Percentiles rank a stretch among this genome's conserved stretches.
Conservation (phyloP, 2,113 vertebrate genomes). For the Raja brachyura region DNA sequence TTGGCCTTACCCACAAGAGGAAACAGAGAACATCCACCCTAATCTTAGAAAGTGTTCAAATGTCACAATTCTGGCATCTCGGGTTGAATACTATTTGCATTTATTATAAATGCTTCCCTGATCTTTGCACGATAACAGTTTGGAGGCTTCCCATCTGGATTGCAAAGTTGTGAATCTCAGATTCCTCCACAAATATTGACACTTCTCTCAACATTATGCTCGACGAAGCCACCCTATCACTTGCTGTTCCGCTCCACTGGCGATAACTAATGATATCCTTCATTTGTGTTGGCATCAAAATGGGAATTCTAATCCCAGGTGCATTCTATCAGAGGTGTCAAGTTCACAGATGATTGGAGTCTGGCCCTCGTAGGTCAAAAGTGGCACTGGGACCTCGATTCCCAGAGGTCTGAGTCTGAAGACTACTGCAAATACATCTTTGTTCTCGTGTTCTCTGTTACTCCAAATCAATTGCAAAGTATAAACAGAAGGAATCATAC, state of each 20-base stretch:
- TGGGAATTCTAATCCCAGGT: not conserved
- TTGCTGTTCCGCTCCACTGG: not conserved
- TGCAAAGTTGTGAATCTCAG: not conserved
- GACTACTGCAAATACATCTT: not conserved
- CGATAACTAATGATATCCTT: not conserved
- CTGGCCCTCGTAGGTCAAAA: not conserved
- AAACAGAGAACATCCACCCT: no score
- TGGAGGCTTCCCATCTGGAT: not conserved
- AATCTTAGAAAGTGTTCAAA: no score
- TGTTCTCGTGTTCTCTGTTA: not conserved
- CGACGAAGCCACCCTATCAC: not conserved
- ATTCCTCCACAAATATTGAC: not conserved
- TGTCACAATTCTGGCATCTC: not conserved
- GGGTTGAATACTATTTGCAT: not conserved
- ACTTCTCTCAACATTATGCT: not conserved
- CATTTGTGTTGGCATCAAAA: not conserved
- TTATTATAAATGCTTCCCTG: not conserved
- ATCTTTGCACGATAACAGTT: not conserved
- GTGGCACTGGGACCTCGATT: not conserved
- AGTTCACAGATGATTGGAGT: not conserved
- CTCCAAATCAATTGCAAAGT: not conserved
- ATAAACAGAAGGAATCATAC: not conserved
- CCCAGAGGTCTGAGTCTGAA: not conserved
- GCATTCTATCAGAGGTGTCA: not conserved
- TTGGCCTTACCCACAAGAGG: no score